Conservation (phyloP, 2,888 invertebrate genomes). For the Stictocephala bisonia region DNA sequence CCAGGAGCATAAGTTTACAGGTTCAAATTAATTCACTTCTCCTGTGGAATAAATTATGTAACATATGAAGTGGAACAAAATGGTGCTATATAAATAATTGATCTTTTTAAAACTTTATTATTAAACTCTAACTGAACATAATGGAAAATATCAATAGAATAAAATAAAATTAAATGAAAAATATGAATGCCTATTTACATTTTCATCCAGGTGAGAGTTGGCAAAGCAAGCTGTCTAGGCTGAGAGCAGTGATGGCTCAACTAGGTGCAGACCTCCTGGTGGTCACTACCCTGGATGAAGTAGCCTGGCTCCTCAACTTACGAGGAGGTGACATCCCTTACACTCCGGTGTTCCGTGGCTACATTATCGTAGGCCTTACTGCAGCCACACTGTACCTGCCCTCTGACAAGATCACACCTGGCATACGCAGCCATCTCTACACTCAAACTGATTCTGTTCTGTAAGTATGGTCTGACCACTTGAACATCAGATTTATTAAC, state of each 20-base stretch:
- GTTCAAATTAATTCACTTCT: no score
- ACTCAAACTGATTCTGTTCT: constrained; percentile 47
- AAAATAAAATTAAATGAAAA: no score
- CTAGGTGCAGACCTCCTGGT: constrained; percentile 73
- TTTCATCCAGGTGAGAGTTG: constrained; percentile 71
- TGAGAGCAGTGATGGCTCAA: constrained; percentile 74
- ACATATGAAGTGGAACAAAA: no score
- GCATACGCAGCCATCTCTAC: constrained; percentile 58
- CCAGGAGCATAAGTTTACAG: no score
- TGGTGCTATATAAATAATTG: no score
- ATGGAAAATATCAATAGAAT: no score
- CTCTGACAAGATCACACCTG: constrained; percentile 56
- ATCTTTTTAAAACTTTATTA: no score
- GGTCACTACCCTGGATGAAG: constrained; percentile 82
- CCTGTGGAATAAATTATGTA: no score
- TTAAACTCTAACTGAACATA: no score
- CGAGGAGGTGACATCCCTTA: constrained; percentile 88
- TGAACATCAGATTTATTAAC: no score
- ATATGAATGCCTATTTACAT: background rate
- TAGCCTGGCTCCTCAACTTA: constrained; percentile 86
- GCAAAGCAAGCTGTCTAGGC: constrained; percentile 73
- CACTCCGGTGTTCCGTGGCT: constrained; percentile 87
- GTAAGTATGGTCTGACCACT: no score
- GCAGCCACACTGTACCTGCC: constrained; percentile 59
- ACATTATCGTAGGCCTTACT: constrained; percentile 71